These are phyloP conservation scores for Bucco capensis DNA, from an alignment of 2,113 vertebrate species.

Conservation along the genomic window DNA sequence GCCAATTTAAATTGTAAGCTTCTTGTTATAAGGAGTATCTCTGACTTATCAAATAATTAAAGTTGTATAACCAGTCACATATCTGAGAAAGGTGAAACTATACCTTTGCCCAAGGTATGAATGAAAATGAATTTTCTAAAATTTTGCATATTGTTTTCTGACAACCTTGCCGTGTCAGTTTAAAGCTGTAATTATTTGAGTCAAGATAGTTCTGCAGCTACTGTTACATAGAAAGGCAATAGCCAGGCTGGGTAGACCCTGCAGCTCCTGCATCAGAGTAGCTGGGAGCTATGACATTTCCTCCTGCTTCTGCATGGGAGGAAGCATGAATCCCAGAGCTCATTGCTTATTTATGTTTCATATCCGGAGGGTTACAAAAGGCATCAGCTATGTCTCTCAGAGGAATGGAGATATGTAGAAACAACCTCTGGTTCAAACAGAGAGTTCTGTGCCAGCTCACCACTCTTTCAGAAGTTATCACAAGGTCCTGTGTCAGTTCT, in stretches of 20 bases:
- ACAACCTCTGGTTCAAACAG: neutral
- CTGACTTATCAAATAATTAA: neutral
- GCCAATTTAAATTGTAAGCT: neutral
- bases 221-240: neutral
- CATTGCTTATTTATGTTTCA: neutral
- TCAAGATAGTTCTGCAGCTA: neutral
- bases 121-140: neutral
- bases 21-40: neutral
- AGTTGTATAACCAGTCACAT: neutral
- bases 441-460: neutral
- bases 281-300: neutral
- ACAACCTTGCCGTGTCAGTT: neutral
- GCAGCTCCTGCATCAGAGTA: fast-evolving
- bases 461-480: neutral
- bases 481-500: neutral
- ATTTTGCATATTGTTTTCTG: neutral
- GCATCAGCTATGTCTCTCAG: neutral
- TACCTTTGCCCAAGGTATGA: neutral
- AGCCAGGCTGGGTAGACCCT: neutral
- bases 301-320: neutral
- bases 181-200: neutral
- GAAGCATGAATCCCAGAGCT: neutral
- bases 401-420: neutral
- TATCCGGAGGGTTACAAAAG: fast-evolving
- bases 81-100: neutral